phyloP scores from a whole-genome alignment of 2,888 invertebrate genomes.

The Andrena dorsata region DNA sequence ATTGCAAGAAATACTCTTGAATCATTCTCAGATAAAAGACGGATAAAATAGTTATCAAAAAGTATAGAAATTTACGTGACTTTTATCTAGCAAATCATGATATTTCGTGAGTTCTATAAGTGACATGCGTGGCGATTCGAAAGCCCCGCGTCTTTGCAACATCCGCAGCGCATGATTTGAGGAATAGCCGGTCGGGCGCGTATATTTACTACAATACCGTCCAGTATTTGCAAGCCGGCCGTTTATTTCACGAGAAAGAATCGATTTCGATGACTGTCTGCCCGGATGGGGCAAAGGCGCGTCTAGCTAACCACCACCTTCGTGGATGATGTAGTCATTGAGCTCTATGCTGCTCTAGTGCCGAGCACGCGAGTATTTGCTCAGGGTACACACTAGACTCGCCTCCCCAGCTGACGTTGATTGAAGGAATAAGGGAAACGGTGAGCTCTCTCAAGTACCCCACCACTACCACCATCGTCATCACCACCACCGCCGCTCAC shows the following conservation, averaged over 20 bases:
- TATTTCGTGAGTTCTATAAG: neutral
- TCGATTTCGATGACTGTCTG: constrained; percentile 76
- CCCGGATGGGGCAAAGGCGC: constrained; percentile 71
- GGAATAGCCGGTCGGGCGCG: neutral
- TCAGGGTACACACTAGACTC: constrained; percentile 84
- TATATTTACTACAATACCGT: constrained; percentile 56
- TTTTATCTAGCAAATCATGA: neutral
- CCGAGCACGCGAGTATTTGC: constrained; percentile 83
- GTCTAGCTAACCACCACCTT: constrained; percentile 78
- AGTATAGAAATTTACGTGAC: too few relatives aligned
- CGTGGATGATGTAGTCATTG: constrained; percentile 83
- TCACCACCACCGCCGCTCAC: constrained; percentile 55
- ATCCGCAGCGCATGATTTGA: constrained; percentile 1
- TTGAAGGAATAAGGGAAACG: constrained; percentile 85
- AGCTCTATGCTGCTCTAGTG: constrained; percentile 81
- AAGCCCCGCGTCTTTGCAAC: constrained; percentile 21
- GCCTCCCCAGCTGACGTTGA: constrained; percentile 85
- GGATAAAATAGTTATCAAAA: too few relatives aligned
- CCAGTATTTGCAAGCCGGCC: constrained; percentile 57
- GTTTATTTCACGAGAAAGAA: constrained; percentile 70
- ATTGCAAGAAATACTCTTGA: too few relatives aligned
- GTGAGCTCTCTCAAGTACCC: constrained; percentile 80
- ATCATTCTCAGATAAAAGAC: too few relatives aligned
- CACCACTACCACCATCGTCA: constrained; percentile 63
- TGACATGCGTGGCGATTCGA: neutral